phyloP scores from a whole-genome alignment of 2,888 invertebrate species.

The Pteria penguin region DNA sequence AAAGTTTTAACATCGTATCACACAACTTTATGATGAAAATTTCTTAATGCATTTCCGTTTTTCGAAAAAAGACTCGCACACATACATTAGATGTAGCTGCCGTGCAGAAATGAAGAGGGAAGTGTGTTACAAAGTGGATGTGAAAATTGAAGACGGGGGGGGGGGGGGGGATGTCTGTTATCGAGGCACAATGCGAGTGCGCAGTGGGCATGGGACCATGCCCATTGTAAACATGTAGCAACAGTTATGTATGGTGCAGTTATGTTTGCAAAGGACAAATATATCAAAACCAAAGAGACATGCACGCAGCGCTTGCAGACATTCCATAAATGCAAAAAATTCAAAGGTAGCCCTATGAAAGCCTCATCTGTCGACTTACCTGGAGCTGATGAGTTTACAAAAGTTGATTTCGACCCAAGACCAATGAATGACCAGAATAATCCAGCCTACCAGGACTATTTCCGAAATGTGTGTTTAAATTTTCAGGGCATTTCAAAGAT shows the following conservation, averaged over 20 bases:
- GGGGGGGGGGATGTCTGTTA: too few relatives aligned
- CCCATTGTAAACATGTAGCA: constrained; percentile 58
- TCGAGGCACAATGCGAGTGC: constrained; percentile 57
- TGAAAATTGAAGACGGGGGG: constrained; percentile 33
- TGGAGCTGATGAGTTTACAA: neutral
- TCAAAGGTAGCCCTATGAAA: constrained; percentile 40
- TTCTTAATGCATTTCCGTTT: neutral
- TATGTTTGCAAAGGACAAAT: constrained; percentile 21
- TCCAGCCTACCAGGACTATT: constrained; percentile 29
- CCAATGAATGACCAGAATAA: constrained; percentile 31
- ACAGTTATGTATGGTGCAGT: constrained; percentile 42
- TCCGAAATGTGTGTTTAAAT: constrained; percentile 49
- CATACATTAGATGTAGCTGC: constrained; percentile 30
- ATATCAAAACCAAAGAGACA: constrained; percentile 37
- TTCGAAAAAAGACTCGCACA: neutral
- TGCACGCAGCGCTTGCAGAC: constrained; percentile 48
- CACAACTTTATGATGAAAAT: constrained; percentile 8
- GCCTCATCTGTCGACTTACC: neutral
- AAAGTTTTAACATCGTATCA: constrained; percentile 3
- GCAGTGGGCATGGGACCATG: constrained; percentile 55
- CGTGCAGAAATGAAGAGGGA: constrained; percentile 44
- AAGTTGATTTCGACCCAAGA: constrained; percentile 32
- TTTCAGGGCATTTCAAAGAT: constrained; percentile 38
- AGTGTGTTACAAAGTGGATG: constrained; percentile 42
- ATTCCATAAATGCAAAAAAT: constrained; percentile 40